Evolutionary conservation across 2,113 vertebrate species (phyloP), one percentile per base, ranked within the genome.

Genomic region (Neoarius graeffei): DNA sequence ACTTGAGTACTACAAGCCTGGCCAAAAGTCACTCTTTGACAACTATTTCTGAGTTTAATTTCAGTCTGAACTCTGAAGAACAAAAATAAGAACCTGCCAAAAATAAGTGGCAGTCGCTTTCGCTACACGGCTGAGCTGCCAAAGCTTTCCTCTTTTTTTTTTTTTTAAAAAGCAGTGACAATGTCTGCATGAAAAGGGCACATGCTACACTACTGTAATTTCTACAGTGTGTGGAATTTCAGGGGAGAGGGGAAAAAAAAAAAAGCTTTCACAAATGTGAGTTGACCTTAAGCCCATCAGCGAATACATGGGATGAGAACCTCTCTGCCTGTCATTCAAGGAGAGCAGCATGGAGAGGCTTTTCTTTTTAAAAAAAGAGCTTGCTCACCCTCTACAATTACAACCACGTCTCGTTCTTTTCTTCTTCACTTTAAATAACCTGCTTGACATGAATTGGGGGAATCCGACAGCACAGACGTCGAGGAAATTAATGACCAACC

Each of bases 261-360:
- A 23, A 4, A 52, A 81, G 8, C 62, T 79, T 88, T 81, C 81
- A 25, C 23, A 88, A 66, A 89, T 52, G 15, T 6, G 52, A 71
- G 42, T 35, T 54, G 82, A 87, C 74, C 86, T 88, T 83, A 17
- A 84, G 27, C 54, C 19, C 71, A 25, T 48, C 17, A 48, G 54
- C n/a, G 57, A 56, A 52, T 4, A 81, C 25, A 48, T 59, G 25
- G 35, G 67, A 35, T 35, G 76, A 17, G 42, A 81, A 60, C 13
- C 77, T 69, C 84, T 13, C 23, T 54, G 56, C 1, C 57, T 87
- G 48, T 87, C 83, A 88, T 88, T 83, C 77, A 76, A 84, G 81
- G 5, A n/a, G 27, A 25, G 81, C n/a, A 7, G 19, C 27, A 54
- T 23, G 10, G 13, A 66, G 59, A 27, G 14, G 54, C 67, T 73